Conservation (phyloP, 2,797 vertebrate species). For the Podarcis siculus region DNA sequence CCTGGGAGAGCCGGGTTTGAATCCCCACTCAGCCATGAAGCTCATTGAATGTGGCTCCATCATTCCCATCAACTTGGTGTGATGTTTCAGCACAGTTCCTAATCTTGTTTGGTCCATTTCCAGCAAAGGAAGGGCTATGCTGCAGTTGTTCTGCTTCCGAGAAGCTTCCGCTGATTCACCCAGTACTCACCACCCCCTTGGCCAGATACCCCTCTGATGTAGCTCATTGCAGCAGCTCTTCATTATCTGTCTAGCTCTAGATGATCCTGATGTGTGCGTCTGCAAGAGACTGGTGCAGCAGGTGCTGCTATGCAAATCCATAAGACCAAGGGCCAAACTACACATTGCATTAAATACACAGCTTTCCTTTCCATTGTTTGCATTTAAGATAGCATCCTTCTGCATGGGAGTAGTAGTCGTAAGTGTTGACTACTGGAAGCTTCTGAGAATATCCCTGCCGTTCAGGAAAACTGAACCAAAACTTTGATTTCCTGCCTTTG, state of each 20-base stretch:
- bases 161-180: not conserved
- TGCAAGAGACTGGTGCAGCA: not conserved
- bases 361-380: not conserved
- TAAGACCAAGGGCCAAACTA: not conserved
- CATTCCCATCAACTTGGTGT: not conserved
- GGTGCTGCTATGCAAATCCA: not conserved
- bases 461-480: not conserved
- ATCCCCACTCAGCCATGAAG: too few species aligned
- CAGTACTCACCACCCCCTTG: not conserved
- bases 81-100: not conserved
- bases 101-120: not conserved
- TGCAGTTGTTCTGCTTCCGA: not conserved
- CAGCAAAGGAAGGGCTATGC: not conserved
- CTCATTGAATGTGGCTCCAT: too few species aligned
- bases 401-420: not conserved
- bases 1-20: too few species aligned
- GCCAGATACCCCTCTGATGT: not conserved
- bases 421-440: not conserved
- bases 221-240: not conserved
- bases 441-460: not conserved
- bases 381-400: not conserved
- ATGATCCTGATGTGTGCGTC: not conserved
- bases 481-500: not conserved
- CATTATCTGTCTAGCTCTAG: not conserved
- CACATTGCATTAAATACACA: not conserved